Percentiles rank a stretch among this genome's conserved stretches.
Evolutionary conservation across 2,113 vertebrate species (phyloP).

Genomic region (Gambusia holbrooki): DNA sequence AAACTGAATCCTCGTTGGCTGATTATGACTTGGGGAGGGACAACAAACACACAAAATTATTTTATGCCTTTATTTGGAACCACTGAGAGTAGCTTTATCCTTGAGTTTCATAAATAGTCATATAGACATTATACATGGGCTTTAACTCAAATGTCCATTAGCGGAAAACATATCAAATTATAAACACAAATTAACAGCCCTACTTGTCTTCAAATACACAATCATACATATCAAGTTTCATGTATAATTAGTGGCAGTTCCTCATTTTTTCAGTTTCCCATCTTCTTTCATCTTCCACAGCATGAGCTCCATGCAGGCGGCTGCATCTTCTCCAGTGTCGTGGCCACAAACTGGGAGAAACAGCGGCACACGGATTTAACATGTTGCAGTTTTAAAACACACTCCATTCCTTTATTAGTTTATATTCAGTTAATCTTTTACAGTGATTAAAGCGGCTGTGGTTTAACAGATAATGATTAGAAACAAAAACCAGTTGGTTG

Average conservation of each 20-base stretch:
- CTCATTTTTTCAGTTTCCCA: constrained; percentile 75
- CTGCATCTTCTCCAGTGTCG: constrained; percentile 80
- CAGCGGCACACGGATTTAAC: constrained; percentile 4
- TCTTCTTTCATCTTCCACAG: constrained; percentile 84
- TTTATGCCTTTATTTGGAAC: constrained; percentile 52
- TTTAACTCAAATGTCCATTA: constrained; percentile 18
- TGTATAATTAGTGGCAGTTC: background rate
- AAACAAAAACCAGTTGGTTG: background rate
- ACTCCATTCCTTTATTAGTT: background rate
- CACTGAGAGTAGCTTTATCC: background rate
- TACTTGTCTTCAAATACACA: constrained; percentile 1
- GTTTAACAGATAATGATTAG: background rate
- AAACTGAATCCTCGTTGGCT: constrained; percentile 33
- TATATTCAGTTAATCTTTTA: constrained; percentile 16
- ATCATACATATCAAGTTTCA: background rate
- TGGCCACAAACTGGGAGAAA: constrained; percentile 76
- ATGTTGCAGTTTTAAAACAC: background rate
- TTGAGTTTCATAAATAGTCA: background rate
- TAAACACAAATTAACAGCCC: constrained; percentile 28
- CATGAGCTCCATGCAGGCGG: constrained; percentile 85
- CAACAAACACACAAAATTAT: constrained; percentile 8
- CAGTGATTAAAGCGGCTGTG: background rate
- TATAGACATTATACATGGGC: background rate
- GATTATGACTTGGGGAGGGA: background rate
- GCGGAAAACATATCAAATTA: constrained; percentile 8